Evolutionary conservation across 2,113 vertebrate species (phyloP), one percentile per base, ranked within the genome.

Genomic region (Alexandromys fortis): DNA sequence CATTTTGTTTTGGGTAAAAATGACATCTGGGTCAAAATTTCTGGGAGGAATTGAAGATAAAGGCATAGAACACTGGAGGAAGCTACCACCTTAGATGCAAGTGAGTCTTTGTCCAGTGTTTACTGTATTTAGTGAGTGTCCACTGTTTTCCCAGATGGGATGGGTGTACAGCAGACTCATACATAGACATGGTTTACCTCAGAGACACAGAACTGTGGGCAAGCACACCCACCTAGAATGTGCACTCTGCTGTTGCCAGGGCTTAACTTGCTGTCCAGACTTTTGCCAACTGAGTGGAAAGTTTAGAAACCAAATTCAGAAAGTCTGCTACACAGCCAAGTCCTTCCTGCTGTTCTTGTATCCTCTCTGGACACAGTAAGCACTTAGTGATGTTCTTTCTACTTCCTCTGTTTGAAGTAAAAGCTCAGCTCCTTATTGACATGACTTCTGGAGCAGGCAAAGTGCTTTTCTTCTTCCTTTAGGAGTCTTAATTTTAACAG

Each of bases 401-500:
- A 2, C 4, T 85, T 16, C 38, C 4, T 45, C 33, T 78, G 26
- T 42, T 5, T 52, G 45, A 19, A 42, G 68, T 67, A 19, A 70
- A 49, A 93, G 78, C 75, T 65, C 35, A 87, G 85, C 68, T 95
- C 26, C 67, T 58, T 58, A 55, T 72, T 90, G 76, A 85, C 5
- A 6, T 65, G 49, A 94, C 24, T 75, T 68, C 86, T 58, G 21
- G 17, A 75, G 22, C 5, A 70, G 21, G 30, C 0, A 7, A 85
- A 35, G 7, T 0, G 0, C 76, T 91, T 87, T 47, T 75, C 45
- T 88, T 85, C n/a, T 87, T 81, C 78, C 45, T 22, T 21, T 58
- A 49, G 92, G 16, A 92, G 83, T 91, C 93, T 89, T 65, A 68
- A 38, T 79, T 88, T 85, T 81, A 45, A 78, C 5, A 77, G 82